phyloP scores from a whole-genome alignment of 2,888 invertebrate species.

The Ochropacha duplaris region DNA sequence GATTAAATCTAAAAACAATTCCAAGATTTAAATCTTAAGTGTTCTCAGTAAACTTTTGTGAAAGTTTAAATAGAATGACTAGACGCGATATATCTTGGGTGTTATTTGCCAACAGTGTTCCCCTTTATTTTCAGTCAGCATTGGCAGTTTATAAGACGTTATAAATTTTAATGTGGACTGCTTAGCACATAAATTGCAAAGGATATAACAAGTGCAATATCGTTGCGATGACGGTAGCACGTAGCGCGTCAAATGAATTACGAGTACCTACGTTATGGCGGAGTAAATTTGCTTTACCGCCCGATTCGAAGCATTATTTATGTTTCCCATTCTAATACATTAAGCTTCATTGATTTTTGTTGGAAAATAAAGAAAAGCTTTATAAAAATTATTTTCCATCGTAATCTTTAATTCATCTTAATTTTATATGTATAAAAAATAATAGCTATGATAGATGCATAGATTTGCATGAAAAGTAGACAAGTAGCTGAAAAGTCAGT shows the following conservation, averaged over 20 bases:
- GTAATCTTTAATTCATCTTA: too few species aligned
- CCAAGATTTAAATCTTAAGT: background rate
- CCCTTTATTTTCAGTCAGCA: slow-evolving; percentile 20
- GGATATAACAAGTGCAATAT: slow-evolving; percentile 17
- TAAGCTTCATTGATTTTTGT: background rate
- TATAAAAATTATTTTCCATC: too few species aligned
- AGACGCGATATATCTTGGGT: slow-evolving; percentile 27
- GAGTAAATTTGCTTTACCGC: background rate
- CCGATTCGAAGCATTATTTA: background rate
- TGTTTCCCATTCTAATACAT: background rate
- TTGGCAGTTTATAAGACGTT: slow-evolving; percentile 29
- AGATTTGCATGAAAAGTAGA: too few species aligned
- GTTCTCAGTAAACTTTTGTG: background rate
- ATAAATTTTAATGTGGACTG: slow-evolving; percentile 43
- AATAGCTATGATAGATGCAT: too few species aligned
- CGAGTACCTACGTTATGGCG: too few species aligned
- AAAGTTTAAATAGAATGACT: slow-evolving; percentile 25
- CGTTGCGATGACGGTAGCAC: background rate
- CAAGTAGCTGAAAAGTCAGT: too few species aligned
- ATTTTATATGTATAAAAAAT: too few species aligned
- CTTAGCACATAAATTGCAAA: slow-evolving; percentile 41
- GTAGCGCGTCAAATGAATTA: background rate
- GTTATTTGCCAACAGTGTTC: slow-evolving; percentile 19
- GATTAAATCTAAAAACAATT: too few species aligned
- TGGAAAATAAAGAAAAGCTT: background rate